A percentile compares a stretch with the other conserved stretches of the same genome.
phyloP scores from a whole-genome alignment of 92 coral and sea anemone species.

The Bergia sp. region DNA sequence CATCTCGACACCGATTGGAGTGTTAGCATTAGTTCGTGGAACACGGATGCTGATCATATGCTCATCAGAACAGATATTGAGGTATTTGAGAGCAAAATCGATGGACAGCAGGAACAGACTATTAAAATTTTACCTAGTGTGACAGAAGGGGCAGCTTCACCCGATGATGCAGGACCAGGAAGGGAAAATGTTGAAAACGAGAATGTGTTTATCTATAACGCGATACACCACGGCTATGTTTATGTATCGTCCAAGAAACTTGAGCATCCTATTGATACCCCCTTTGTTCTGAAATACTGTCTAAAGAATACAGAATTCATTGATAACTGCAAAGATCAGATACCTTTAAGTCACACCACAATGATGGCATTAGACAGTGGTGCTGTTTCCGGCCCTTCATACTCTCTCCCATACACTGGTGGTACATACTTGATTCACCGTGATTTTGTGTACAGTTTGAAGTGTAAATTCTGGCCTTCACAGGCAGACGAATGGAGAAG shows the following conservation, averaged over 20 bases:
- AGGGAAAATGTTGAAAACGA: constrained; percentile 5
- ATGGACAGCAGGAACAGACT: neutral
- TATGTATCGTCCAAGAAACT: constrained; percentile 40
- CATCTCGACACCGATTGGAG: constrained; percentile 47
- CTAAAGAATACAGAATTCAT: constrained; percentile 58
- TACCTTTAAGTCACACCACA: constrained; percentile 46
- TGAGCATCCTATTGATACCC: constrained; percentile 17
- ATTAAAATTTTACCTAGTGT: constrained; percentile 2
- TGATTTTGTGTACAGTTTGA: constrained; percentile 79
- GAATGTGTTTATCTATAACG: constrained; percentile 52
- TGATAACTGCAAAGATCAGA: constrained; percentile 45
- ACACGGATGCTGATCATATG: constrained; percentile 88
- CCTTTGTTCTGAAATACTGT: constrained; percentile 47
- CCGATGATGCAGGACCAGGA: neutral
- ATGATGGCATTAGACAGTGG: constrained; percentile 42
- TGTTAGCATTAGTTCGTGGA: constrained; percentile 43
- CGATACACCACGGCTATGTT: constrained; percentile 67
- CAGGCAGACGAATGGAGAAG: constrained; percentile 75
- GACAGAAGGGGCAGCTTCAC: neutral
- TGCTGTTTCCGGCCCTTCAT: constrained; percentile 68
- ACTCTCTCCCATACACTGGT: constrained; percentile 49
- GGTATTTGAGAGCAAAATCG: constrained; percentile 42
- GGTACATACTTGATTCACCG: constrained; percentile 55
- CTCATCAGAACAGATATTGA: constrained; percentile 66
- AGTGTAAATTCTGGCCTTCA: constrained; percentile 77